Evolutionary conservation across 1,140 invertebrate species (phyloP).

Genomic region (Rhagoletis pomonella): DNA sequence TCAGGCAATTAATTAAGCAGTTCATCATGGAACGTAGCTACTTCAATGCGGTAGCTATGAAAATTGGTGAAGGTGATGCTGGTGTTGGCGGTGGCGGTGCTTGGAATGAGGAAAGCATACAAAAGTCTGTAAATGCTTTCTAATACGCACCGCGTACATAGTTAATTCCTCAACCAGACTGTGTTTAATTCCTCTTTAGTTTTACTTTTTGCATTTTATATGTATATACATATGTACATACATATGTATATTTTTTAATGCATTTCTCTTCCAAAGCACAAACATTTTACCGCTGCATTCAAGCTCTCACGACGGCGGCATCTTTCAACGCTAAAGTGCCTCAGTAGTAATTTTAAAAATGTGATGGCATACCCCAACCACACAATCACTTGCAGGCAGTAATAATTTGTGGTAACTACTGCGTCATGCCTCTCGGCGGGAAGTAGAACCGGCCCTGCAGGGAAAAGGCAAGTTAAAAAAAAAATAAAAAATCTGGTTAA

Average conservation of each 20-base stretch:
- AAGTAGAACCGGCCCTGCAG: too few relatives aligned
- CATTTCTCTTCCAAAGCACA: background rate
- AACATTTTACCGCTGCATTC: background rate
- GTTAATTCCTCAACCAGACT: background rate
- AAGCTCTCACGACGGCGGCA: background rate
- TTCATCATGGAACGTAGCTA: background rate
- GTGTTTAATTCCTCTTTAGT: conserved; percentile 16
- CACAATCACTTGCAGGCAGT: conserved; percentile 1
- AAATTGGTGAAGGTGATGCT: background rate
- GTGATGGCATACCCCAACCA: conserved; percentile 7
- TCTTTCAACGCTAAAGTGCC: conserved; percentile 26
- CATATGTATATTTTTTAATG: background rate
- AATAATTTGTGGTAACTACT: conserved; percentile 1
- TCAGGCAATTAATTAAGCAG: conserved; percentile 43
- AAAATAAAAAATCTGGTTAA: too few relatives aligned
- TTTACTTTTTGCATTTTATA: background rate
- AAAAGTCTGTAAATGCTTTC: conserved; percentile 3
- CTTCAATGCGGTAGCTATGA: background rate
- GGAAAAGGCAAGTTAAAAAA: too few relatives aligned
- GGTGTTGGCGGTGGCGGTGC: background rate
- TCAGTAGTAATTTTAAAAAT: conserved; percentile 2
- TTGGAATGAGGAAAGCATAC: too few relatives aligned
- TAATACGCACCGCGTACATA: background rate
- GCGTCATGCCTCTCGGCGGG: background rate
- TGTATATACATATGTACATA: too few relatives aligned